These are phyloP conservation scores for Patella pellucida DNA, from an alignment of 2,888 invertebrate species.

Conservation along the genomic window DNA sequence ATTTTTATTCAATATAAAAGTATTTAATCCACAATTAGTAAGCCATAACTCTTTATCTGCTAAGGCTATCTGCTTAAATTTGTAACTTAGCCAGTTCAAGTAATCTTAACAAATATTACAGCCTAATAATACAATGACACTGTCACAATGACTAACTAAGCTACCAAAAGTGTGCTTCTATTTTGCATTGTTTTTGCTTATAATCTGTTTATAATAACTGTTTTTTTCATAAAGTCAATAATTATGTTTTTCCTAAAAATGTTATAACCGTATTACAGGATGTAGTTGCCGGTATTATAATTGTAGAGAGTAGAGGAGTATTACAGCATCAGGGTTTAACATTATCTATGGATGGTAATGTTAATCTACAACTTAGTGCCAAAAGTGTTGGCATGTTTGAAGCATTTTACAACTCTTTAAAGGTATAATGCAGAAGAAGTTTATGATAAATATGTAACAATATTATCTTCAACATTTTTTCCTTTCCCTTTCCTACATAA, in stretches of 20 bases:
- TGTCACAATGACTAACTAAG: too few relatives aligned
- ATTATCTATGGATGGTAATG: constrained; percentile 88
- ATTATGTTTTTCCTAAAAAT: too few relatives aligned
- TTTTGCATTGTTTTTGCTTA: too few relatives aligned
- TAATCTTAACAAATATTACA: too few relatives aligned
- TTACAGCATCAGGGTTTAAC: constrained; percentile 91
- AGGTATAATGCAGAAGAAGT: constrained; percentile 75
- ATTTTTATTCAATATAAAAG: too few relatives aligned
- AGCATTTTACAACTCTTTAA: constrained; percentile 94
- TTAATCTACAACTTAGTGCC: constrained; percentile 89
- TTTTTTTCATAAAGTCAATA: too few relatives aligned
- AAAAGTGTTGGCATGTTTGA: constrained; percentile 95
- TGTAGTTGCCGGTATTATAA: constrained; percentile 84
- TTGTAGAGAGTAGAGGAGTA: constrained; percentile 83
- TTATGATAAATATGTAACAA: neutral
- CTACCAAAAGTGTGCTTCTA: too few relatives aligned
- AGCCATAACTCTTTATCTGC: too few relatives aligned
- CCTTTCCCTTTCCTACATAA: neutral
- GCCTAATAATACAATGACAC: too few relatives aligned
- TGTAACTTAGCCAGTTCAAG: too few relatives aligned
- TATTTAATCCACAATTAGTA: neutral
- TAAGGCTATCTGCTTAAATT: too few relatives aligned
- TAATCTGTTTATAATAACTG: too few relatives aligned
- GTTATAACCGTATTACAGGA: constrained; percentile 77
- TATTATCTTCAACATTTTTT: neutral